Evolutionary conservation across 1,140 invertebrate genomes (phyloP), one percentile per base, ranked within the genome.

Genomic region (Hylyphantes graminicola): DNA sequence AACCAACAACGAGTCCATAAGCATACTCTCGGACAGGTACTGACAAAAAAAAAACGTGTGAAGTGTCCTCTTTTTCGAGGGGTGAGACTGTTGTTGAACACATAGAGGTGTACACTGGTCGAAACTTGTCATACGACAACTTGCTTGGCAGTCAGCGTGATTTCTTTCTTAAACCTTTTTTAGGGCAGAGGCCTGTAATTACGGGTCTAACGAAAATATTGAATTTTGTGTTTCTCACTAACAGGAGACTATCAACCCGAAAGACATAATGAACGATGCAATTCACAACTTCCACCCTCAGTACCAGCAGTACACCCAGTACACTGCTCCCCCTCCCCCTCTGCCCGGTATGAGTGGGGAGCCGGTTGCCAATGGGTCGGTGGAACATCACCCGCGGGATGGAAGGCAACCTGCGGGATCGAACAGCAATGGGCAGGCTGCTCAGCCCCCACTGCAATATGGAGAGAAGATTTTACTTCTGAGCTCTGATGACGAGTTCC

Each of bases 271-370:
- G 97, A 98, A 97, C 88, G 98, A 99, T 92, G 98, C 98, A 88
- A 99, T 99, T 90, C 98, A 99, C 91, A 99, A 99, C 92, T 99
- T 99, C 93, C 98, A 99, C 92, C 98, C 98, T 51, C 97, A 99
- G 88, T 99, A 99, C 91, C 97, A 99, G 91, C 98, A 99, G 90
- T 99, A 99, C 90, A 99, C 98, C 8, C 98, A 99, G 89, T 98
- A 98, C 90, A 87, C 87, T 96, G 95, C 91, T 95, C 96, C 90
- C 94, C 95, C 83, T 50, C 86, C 87, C 21, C 86, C 87, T 35
- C 59, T 53, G 35, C 80, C 21, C 64, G 85, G 57, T 50, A 82
- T 64, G 86, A 79, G 48, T 85, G 86, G 12, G 67, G 81, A 55
- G 57, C 35, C 51, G 21, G 72, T 57, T 61, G 73, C 59, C 19